These are phyloP conservation scores for Drosophila hydei DNA, from an alignment of 1,140 invertebrate species.

Conservation along the genomic window DNA sequence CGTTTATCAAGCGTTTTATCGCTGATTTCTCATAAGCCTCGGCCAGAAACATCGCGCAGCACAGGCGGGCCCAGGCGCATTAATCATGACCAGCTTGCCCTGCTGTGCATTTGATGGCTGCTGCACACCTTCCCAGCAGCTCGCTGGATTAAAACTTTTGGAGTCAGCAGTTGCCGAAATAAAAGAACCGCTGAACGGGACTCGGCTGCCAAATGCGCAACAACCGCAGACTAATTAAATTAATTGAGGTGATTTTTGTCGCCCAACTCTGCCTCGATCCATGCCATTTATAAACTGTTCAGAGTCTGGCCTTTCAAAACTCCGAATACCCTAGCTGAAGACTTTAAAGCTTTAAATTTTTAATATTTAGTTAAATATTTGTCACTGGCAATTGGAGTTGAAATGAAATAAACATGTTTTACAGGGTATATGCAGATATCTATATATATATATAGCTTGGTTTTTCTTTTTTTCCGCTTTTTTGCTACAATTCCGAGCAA, in stretches of 20 bases:
- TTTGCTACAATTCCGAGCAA: conserved; percentile 50
- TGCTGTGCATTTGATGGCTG: conserved; percentile 63
- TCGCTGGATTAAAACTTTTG: conserved; percentile 14
- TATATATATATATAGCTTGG: not conserved
- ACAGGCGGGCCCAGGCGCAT: conserved; percentile 20
- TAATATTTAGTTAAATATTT: too few species aligned
- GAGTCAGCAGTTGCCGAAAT: conserved; percentile 17
- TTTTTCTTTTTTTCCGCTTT: conserved; percentile 42
- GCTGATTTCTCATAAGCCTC: conserved; percentile 47
- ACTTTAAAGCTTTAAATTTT: too few species aligned
- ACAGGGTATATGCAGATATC: not conserved
- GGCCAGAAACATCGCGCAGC: conserved; percentile 36
- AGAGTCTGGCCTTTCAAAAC: conserved; percentile 43
- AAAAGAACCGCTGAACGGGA: conserved; percentile 8
- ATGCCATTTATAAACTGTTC: conserved; percentile 67
- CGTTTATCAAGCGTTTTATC: conserved; percentile 67
- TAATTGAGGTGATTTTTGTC: conserved; percentile 82
- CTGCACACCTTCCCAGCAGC: not conserved
- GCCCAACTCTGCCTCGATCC: conserved; percentile 33
- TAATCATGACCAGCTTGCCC: conserved; percentile 58
- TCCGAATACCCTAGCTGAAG: not conserved
- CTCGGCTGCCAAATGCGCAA: conserved; percentile 44
- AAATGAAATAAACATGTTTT: too few species aligned
- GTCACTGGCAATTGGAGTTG: too few species aligned
- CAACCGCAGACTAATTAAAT: conserved; percentile 82